Evolutionary conservation across 2,113 vertebrate species (phyloP).

Genomic region (Asarcornis scutulata): DNA sequence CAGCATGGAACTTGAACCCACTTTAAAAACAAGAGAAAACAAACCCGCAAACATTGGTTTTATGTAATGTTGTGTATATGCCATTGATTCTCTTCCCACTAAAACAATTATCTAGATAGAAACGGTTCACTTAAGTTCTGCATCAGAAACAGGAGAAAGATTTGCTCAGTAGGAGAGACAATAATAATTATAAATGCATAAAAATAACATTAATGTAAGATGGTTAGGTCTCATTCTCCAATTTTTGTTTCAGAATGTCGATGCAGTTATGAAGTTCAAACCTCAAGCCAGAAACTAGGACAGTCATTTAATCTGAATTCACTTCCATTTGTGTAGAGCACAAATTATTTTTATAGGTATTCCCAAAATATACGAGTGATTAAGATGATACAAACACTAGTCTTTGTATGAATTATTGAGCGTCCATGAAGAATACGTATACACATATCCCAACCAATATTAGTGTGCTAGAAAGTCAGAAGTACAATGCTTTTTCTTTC

Average conservation of each 20-base stretch:
- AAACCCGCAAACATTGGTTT: neutral
- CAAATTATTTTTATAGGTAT: neutral
- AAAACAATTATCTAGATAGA: neutral
- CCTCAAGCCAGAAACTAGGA: neutral
- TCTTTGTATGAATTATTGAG: neutral
- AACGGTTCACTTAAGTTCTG: neutral
- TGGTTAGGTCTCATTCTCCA: neutral
- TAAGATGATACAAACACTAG: neutral
- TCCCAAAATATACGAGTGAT: neutral
- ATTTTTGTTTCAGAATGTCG: constrained; percentile 2
- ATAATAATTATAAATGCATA: neutral
- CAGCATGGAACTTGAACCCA: neutral
- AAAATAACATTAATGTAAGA: neutral
- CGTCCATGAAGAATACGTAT: neutral
- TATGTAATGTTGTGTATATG: neutral
- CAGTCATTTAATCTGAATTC: neutral
- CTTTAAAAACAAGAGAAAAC: neutral
- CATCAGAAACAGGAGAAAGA: neutral
- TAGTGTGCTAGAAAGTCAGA: neutral
- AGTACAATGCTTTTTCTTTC: neutral
- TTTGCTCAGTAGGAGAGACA: neutral
- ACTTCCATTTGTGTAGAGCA: neutral
- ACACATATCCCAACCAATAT: no score
- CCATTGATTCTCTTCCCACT: neutral
- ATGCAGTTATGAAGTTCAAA: constrained; percentile 16